These are phyloP conservation scores for Centroberyx gerrardi DNA, from an alignment of 2,797 vertebrate species.

Conservation along the genomic window DNA sequence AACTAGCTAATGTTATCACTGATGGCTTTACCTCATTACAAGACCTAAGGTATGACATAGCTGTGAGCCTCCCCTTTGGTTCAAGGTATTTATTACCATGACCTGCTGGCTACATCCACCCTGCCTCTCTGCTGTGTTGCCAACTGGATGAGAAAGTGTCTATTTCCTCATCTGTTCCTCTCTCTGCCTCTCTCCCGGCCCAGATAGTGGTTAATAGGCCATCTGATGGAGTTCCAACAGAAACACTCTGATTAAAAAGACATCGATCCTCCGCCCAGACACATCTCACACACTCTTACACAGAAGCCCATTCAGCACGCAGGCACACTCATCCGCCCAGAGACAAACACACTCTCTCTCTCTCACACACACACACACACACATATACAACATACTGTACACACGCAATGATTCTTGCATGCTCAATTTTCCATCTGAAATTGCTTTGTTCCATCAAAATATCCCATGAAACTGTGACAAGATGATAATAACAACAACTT, in stretches of 20 bases:
- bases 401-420: background rate
- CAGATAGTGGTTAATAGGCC: conserved; percentile 71
- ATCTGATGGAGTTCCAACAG: conserved; percentile 75
- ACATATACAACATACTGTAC: background rate
- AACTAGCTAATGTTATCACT: conserved; percentile 28
- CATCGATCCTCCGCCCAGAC: conserved; percentile 67
- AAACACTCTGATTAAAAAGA: conserved; percentile 80
- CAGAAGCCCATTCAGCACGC: conserved; percentile 60
- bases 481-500: background rate
- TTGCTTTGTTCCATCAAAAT: conserved; percentile 35
- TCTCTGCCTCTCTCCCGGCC: conserved; percentile 22
- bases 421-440: conserved; percentile 5
- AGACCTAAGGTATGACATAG: conserved; percentile 39
- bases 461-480: background rate
- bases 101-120: conserved; percentile 63
- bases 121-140: conserved; percentile 46
- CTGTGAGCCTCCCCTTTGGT: conserved; percentile 35
- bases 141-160: conserved; percentile 70
- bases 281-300: conserved; percentile 49
- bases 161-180: conserved; percentile 66
- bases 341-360: conserved; percentile 34
- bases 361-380: conserved; percentile 32
- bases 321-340: conserved; percentile 20
- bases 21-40: conserved; percentile 22
- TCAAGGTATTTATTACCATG: conserved; percentile 69